These are phyloP conservation scores for Archegozetes longisetosus DNA, from an alignment of 1,140 invertebrate genomes.

Conservation along the genomic window DNA sequence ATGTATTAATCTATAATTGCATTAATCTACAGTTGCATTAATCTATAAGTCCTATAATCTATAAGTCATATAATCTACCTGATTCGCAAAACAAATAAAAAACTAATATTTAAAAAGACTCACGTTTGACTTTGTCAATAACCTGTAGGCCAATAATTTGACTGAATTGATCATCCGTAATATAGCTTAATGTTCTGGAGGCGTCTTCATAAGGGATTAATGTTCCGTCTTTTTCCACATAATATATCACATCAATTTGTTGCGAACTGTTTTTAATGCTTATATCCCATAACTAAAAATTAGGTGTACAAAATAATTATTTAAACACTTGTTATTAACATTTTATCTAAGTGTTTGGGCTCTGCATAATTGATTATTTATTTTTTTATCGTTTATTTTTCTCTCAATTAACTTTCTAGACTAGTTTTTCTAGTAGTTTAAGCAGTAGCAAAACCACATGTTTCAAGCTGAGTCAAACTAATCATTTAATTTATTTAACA, in stretches of 20 bases:
- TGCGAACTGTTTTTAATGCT: not conserved
- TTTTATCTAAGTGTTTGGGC: not conserved
- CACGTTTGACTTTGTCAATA: constrained; percentile 3
- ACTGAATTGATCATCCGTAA: not conserved
- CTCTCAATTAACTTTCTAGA: too few species aligned
- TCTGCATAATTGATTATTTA: too few species aligned
- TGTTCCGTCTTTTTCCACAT: constrained; percentile 4
- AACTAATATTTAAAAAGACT: not conserved
- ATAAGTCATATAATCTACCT: too few species aligned
- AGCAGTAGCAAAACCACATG: too few species aligned
- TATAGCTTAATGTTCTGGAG: not conserved
- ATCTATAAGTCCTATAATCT: too few species aligned
- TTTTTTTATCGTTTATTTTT: too few species aligned
- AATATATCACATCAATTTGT: constrained; percentile 7
- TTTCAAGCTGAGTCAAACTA: too few species aligned
- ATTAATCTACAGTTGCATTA: too few species aligned
- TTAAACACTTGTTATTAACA: not conserved
- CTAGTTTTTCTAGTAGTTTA: too few species aligned
- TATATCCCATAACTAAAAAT: not conserved
- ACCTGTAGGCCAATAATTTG: not conserved
- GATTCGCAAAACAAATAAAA: too few species aligned
- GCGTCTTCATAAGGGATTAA: constrained; percentile 6
- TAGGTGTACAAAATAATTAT: not conserved
- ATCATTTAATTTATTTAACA: too few species aligned
- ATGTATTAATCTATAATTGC: too few species aligned